Base-by-base conservation (phyloP, 2,888 invertebrate genomes). In the Labia minor region DNA sequence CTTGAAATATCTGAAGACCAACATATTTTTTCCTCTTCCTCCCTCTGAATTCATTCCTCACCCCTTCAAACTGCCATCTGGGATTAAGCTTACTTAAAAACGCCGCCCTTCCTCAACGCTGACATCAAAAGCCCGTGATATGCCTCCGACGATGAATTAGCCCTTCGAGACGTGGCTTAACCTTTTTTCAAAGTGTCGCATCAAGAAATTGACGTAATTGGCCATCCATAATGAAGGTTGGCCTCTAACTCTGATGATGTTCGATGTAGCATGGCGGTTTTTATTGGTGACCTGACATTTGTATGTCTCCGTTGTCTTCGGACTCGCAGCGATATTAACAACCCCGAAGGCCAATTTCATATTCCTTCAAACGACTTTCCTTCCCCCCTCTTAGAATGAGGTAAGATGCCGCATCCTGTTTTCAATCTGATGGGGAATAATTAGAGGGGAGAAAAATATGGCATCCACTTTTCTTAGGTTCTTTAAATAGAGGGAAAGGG, bases 231-330 rank as follows among this genome's bases (percentile, higher is more conserved):
- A 49, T 49, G 49, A 49, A 49, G 49, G 49, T 49, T 49, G 49
- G 49, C 49, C 49, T 49, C 49, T 49, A 49, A 49, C n/a, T 49
- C 49, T 49, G 49, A 49, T 49, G 49, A 49, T 49, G 49, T 49
- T 11, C 49, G 49, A 49, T 49, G 49, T 49, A 49, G 49, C 49
- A 49, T 49, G 49, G 49, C 49, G 49, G 49, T 65, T 65, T 65
- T 65, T 65, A 65, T 65, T 65, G 65, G 65, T 33, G 65, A 16
- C 65, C 65, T 65, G 65, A 33, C 65, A 67, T 65, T 67, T 65
- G 65, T 49, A 14, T 49, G 49, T 26, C 49, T 49, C 49, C 49
- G 26, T 26, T 26, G 26, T 26, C 26, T 26, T 26, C 26, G 26
- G 26, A 26, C 26, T 26, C 26, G 26, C 26, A 3, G 3, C 49